Percentiles rank a stretch among this genome's conserved stretches.
Evolutionary conservation across 2,113 vertebrate species (phyloP).

Genomic region (Mellivora capensis): DNA sequence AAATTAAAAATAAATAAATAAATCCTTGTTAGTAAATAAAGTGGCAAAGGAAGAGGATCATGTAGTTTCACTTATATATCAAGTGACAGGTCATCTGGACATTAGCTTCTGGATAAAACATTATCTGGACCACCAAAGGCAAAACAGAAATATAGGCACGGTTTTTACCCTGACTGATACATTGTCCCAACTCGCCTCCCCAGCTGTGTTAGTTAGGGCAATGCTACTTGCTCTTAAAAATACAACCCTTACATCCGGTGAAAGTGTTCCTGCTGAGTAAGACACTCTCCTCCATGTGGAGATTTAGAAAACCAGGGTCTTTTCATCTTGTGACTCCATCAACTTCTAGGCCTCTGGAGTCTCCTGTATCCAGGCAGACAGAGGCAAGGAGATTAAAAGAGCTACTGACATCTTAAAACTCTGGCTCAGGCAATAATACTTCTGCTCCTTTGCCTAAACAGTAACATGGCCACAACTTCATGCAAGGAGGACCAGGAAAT

Average conservation of each 20-base stretch:
- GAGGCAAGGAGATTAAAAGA: neutral
- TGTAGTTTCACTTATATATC: conserved; percentile 5
- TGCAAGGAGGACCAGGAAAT: neutral
- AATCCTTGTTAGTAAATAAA: neutral
- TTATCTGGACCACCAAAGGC: neutral
- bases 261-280: neutral
- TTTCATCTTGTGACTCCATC: neutral
- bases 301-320: neutral
- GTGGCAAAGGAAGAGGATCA: neutral
- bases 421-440: neutral
- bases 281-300: neutral
- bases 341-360: neutral
- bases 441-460: neutral
- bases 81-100: neutral
- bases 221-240: conserved; percentile 19
- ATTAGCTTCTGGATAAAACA: conserved; percentile 13
- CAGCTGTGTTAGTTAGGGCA: neutral
- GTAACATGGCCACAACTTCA: neutral
- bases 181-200: neutral
- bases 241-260: neutral
- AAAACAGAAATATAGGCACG: conserved; percentile 21
- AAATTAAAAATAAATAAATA: too few relatives aligned
- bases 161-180: neutral
- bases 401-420: neutral
- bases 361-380: neutral